phyloP scores from a whole-genome alignment of 2,113 vertebrate genomes.

The Serinus canaria region DNA sequence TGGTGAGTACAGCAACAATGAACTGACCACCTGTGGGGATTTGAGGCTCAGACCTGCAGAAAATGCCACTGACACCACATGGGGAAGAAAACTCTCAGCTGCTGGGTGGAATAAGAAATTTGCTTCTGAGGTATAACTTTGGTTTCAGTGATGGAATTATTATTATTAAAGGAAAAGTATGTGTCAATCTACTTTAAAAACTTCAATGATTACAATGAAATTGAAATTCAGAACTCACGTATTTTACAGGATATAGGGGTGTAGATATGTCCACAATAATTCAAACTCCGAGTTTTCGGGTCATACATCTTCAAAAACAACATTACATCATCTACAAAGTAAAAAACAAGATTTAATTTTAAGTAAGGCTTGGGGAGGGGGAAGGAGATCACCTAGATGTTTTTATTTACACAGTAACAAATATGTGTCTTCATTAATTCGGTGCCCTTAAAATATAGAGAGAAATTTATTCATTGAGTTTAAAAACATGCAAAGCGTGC shows the following conservation, averaged over 20 bases:
- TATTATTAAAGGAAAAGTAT: neutral
- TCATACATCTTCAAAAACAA: conserved; percentile 99
- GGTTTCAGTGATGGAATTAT: neutral
- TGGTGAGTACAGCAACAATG: neutral
- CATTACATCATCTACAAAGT: conserved; percentile 93
- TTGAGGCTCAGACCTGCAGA: neutral
- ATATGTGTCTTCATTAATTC: neutral
- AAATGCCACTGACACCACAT: neutral
- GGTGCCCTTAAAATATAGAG: neutral
- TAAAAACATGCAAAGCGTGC: neutral
- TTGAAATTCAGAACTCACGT: conserved; percentile 78
- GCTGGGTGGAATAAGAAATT: neutral
- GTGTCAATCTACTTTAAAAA: neutral
- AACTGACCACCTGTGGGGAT: neutral
- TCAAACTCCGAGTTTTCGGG: conserved; percentile 98
- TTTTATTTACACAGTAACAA: neutral
- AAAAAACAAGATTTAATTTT: neutral
- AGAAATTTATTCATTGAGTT: neutral
- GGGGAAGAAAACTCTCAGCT: neutral
- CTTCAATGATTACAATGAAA: neutral
- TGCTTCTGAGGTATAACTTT: neutral
- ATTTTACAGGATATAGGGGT: conserved; percentile 99
- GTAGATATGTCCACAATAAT: conserved; percentile 99
- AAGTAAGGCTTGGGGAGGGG: neutral
- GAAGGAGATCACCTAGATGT: neutral